Evolutionary conservation across 2,797 vertebrate species (phyloP).

Genomic region (Peromyscus nudipes): DNA sequence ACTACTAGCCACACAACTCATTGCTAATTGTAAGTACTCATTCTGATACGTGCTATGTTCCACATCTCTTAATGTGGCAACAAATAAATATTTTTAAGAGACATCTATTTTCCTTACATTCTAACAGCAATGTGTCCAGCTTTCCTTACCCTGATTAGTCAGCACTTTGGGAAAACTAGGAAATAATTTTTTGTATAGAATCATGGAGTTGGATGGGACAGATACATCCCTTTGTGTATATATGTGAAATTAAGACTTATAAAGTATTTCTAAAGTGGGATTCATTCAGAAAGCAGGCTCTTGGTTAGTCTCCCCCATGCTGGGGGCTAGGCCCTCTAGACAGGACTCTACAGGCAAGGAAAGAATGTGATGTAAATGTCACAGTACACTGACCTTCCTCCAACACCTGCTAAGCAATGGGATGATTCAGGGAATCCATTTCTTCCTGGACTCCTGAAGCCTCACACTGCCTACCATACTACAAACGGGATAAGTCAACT

Average conservation of each 20-base stretch:
- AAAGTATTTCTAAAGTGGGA: neutral
- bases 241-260: neutral
- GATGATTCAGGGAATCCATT: neutral
- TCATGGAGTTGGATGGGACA: neutral
- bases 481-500: neutral
- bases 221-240: neutral
- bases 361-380: neutral
- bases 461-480: neutral
- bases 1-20: neutral
- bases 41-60: neutral
- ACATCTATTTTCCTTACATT: neutral
- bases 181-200: neutral
- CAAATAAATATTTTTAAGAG: neutral
- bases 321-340: neutral
- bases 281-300: neutral
- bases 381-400: neutral
- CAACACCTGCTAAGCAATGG: neutral
- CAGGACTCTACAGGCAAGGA: neutral
- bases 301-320: neutral
- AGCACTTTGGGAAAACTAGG: neutral
- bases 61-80: neutral
- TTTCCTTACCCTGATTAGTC: neutral
- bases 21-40: neutral
- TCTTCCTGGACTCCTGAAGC: neutral
- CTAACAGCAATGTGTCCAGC: neutral